phyloP scores from a whole-genome alignment of 2,113 vertebrate species.

The Electrona antarctica region DNA sequence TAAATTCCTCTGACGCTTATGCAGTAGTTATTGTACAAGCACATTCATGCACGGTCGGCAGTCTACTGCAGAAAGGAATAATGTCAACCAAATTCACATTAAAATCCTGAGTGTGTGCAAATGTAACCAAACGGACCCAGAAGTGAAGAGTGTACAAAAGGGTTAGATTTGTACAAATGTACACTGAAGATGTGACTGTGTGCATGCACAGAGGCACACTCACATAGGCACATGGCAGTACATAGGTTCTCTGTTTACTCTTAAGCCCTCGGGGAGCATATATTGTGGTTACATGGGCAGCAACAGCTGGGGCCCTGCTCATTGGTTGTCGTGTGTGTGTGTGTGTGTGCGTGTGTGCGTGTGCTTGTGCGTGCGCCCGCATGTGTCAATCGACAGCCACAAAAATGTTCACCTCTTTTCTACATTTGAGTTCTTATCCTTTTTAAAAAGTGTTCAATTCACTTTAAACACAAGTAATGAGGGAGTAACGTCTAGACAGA shows the following conservation, averaged over 20 bases:
- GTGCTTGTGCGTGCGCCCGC: neutral
- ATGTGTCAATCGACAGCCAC: neutral
- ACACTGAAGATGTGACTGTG: too few relatives aligned
- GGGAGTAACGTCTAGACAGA: too few relatives aligned
- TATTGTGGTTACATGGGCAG: conserved; percentile 6
- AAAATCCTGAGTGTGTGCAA: neutral
- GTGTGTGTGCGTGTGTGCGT: conserved; percentile 1
- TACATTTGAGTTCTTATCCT: neutral
- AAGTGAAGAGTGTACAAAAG: too few relatives aligned
- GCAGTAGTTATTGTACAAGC: conserved; percentile 9
- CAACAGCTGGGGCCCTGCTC: conserved; percentile 11
- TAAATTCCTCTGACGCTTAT: conserved; percentile 30
- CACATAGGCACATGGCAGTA: neutral
- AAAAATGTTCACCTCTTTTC: neutral
- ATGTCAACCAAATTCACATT: neutral
- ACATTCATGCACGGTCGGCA: conserved; percentile 7
- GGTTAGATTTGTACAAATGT: too few relatives aligned
- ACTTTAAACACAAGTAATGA: too few relatives aligned
- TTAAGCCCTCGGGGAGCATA: neutral
- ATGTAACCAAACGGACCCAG: too few relatives aligned
- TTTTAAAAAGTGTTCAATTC: too few relatives aligned
- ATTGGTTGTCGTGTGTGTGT: conserved; percentile 1
- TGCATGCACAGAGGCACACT: neutral
- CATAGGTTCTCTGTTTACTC: conserved; percentile 13
- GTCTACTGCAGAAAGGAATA: neutral